Conservation (phyloP, 1,140 invertebrate genomes). For the Dinoponera quadriceps region DNA sequence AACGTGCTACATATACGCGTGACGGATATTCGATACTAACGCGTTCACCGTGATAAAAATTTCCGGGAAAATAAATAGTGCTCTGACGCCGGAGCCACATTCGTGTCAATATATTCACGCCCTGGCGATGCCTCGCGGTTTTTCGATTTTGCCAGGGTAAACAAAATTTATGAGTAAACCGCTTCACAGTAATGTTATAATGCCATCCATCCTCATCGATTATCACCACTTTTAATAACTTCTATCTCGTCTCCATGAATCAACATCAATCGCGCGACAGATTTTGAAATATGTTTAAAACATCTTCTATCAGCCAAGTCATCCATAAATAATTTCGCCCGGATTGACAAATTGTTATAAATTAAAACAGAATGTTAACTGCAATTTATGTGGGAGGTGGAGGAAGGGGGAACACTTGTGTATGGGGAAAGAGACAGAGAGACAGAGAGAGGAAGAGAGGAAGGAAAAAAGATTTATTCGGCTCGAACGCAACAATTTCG, state of each 20-base stretch:
- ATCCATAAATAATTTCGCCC: constrained; percentile 10
- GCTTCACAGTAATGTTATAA: constrained; percentile 67
- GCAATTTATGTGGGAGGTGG: neutral
- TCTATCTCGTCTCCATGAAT: constrained; percentile 63
- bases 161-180: constrained; percentile 71
- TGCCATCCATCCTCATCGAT: constrained; percentile 73
- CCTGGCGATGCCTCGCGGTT: constrained; percentile 51
- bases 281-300: constrained; percentile 61
- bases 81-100: constrained; percentile 20
- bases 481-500: neutral
- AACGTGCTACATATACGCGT: neutral
- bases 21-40: constrained; percentile 51
- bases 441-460: neutral
- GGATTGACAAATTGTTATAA: constrained; percentile 19
- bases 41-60: constrained; percentile 44
- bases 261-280: constrained; percentile 55
- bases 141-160: constrained; percentile 66
- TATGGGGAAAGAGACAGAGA: too few relatives aligned
- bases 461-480: neutral
- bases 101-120: constrained; percentile 46
- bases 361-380: constrained; percentile 4
- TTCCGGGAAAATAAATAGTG: constrained; percentile 56
- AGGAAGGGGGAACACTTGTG: too few relatives aligned
- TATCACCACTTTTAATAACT: constrained; percentile 72
- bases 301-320: constrained; percentile 7